Conservation (phyloP, 1,140 invertebrate species). For the Campodea augens region DNA sequence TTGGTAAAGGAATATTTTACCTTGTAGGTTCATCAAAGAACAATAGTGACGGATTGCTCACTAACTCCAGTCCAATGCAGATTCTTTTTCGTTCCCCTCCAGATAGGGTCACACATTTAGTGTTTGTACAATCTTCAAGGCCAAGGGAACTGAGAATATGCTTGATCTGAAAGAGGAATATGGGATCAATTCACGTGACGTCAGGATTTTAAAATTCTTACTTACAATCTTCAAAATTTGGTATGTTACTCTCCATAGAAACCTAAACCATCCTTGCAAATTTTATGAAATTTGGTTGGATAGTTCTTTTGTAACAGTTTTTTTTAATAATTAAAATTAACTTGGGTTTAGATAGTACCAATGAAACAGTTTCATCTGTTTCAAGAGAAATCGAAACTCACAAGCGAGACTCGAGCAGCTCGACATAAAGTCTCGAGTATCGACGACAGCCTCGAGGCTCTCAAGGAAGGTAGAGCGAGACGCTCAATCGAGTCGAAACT, state of each 20-base stretch:
- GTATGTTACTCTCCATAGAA: no score
- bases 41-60: constrained; percentile 76
- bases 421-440: not conserved
- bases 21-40: constrained; percentile 89
- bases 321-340: no score
- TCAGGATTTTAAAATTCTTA: no score
- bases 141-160: constrained; percentile 53
- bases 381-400: not conserved
- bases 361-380: not conserved
- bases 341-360: no score
- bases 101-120: constrained; percentile 49
- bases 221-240: no score
- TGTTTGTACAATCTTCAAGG: constrained; percentile 39
- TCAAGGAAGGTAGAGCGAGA: constrained; percentile 3
- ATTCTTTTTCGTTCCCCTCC: constrained; percentile 75
- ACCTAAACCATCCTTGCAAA: no score
- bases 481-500: not conserved
- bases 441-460: not conserved
- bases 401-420: no score
- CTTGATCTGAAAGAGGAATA: constrained; percentile 28
- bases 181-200: not conserved
- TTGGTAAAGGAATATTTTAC: constrained; percentile 32
- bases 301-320: no score
- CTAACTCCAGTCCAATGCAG: constrained; percentile 63
- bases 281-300: no score